phyloP scores from a whole-genome alignment of 2,113 vertebrate genomes.

The Machaerirhynchus nigripectus region DNA sequence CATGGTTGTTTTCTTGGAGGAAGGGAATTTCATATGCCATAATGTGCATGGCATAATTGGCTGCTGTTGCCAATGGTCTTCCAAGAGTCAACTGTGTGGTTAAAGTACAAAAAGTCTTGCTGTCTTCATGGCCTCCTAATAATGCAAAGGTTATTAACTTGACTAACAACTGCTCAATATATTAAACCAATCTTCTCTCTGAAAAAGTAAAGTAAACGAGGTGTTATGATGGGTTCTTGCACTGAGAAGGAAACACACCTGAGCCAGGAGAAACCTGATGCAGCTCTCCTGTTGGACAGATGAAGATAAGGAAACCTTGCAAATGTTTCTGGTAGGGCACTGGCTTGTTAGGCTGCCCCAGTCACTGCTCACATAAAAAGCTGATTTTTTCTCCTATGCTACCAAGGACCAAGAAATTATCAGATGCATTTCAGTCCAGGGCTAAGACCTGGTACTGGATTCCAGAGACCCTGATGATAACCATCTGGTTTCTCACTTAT shows the following conservation, averaged over 20 bases:
- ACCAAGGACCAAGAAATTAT: background rate
- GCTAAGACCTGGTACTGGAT: background rate
- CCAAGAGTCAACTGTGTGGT: background rate
- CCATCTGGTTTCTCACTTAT: background rate
- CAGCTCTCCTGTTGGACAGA: background rate
- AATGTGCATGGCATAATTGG: background rate
- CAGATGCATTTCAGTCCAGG: background rate
- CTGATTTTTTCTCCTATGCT: background rate
- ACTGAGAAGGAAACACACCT: background rate
- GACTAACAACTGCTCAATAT: background rate
- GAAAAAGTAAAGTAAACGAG: background rate
- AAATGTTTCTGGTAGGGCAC: background rate
- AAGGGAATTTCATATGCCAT: background rate
- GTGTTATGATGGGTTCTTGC: background rate
- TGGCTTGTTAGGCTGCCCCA: background rate
- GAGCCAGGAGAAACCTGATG: background rate
- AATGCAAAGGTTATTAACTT: background rate
- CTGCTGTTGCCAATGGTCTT: background rate
- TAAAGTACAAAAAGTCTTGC: background rate
- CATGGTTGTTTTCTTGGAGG: background rate
- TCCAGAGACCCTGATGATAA: background rate
- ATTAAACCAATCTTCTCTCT: background rate
- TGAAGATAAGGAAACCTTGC: background rate
- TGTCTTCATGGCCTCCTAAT: background rate
- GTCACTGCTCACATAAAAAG: background rate